A percentile compares a stretch with the other conserved stretches of the same genome.
Evolutionary conservation across 1,140 invertebrate species (phyloP).

Genomic region (Psix sp.): DNA sequence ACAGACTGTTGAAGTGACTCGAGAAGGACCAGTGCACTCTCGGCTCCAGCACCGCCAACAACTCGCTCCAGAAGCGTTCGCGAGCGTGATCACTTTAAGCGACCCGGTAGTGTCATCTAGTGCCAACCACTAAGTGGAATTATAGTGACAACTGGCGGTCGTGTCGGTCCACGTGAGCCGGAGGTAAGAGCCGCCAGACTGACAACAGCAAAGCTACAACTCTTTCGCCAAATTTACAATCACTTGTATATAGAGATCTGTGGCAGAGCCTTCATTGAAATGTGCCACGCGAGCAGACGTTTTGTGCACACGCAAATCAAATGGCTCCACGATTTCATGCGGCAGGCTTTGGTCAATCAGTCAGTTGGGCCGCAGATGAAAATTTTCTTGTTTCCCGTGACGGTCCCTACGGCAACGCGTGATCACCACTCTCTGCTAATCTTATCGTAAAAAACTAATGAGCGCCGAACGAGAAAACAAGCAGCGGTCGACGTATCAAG

Average conservation of each 20-base stretch:
- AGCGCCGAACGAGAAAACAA: conserved; percentile 47
- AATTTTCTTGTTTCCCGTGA: not conserved
- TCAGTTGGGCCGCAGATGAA: too few species aligned
- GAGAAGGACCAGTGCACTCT: conserved; percentile 64
- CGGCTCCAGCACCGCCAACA: conserved; percentile 16
- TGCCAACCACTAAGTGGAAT: not conserved
- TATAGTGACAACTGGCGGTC: too few species aligned
- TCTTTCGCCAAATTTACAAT: conserved; percentile 14
- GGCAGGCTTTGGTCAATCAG: not conserved
- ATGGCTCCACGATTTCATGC: conserved; percentile 1
- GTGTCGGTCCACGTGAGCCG: too few species aligned
- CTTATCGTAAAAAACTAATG: conserved; percentile 51
- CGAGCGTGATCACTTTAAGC: too few species aligned
- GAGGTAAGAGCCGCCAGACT: too few species aligned
- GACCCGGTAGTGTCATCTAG: not conserved
- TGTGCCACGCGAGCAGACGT: conserved; percentile 41
- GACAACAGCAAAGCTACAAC: too few species aligned
- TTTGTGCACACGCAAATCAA: conserved; percentile 32
- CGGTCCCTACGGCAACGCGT: conserved; percentile 15
- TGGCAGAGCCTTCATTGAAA: not conserved
- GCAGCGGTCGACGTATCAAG: conserved; percentile 58
- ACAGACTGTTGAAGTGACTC: conserved; percentile 68
- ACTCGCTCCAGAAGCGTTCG: too few species aligned
- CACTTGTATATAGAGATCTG: too few species aligned
- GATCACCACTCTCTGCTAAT: conserved; percentile 42